phyloP scores from a whole-genome alignment of 1,140 invertebrate species.

The Antheraea mylitta region DNA sequence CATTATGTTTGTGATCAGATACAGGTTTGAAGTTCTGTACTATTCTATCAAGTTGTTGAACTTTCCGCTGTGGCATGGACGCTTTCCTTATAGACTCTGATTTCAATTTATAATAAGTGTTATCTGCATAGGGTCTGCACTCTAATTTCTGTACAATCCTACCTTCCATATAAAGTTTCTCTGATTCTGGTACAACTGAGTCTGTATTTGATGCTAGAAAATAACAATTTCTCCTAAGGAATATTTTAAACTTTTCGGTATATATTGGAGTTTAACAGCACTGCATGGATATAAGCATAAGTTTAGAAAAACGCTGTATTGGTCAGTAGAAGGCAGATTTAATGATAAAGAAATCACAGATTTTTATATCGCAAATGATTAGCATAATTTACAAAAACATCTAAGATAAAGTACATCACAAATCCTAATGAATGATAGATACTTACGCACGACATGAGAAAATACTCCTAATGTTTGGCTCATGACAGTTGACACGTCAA shows the following conservation, averaged over 20 bases:
- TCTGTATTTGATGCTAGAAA: conserved; percentile 80
- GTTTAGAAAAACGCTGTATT: too few relatives aligned
- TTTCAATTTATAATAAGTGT: conserved; percentile 94
- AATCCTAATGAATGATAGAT: neutral
- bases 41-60: conserved; percentile 89
- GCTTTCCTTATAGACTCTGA: conserved; percentile 90
- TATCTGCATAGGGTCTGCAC: conserved; percentile 93
- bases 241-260: too few relatives aligned
- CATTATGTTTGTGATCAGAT: conserved; percentile 94
- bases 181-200: conserved; percentile 86
- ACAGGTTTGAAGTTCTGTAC: conserved; percentile 93
- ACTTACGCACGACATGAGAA: conserved; percentile 87
- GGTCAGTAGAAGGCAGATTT: too few relatives aligned
- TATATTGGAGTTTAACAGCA: too few relatives aligned
- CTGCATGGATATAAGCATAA: too few relatives aligned
- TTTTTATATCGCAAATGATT: too few relatives aligned
- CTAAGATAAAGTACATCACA: neutral
- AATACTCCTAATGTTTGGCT: conserved; percentile 94
- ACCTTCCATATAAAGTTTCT: conserved; percentile 94
- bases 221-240: too few relatives aligned
- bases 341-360: too few relatives aligned
- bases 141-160: conserved; percentile 96
- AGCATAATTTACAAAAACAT: too few relatives aligned
- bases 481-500: conserved; percentile 93
- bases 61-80: conserved; percentile 87